Evolutionary conservation across 2,797 vertebrate species (phyloP), one percentile per base, ranked within the genome.

Genomic region (Adrianichthys oophorus): DNA sequence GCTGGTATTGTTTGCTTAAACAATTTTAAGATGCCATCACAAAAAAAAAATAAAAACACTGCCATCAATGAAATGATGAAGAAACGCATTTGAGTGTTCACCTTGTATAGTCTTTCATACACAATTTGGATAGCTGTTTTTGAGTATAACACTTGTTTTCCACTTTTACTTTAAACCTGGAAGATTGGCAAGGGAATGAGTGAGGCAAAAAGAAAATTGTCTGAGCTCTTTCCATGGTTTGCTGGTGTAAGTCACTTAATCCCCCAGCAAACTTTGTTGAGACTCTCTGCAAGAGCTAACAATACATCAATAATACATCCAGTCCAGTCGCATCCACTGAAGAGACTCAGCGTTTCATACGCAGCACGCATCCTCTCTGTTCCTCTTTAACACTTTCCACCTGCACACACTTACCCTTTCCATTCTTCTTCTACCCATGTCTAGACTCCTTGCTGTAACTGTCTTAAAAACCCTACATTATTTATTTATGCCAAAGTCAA

Each of bases 251-350:
- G 78, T 79, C 80, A 73, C 83, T 84, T 89, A 90, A 90, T 90
- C 84, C 85, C 79, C 70, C 63, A 72, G 85, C 83, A 85, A 90
- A 87, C 86, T 79, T 76, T 85, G 86, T 85, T 85, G 87, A 89
- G 85, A 88, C 85, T 88, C 85, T 79, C 75, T 64, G 65, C 73
- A 81, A 83, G 82, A 78, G 84, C 79, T 80, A 90, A 83, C 86
- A 83, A 80, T 82, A 78, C 82, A 88, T 91, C 85, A 88, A 90
- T 90, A 87, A 88, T 89, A 87, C 85, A 90, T 87, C 64, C 69
- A 79, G 82, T 85, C 83, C 85, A 86, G 81, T 85, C 82, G 78
- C 89, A 88, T 71, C 74, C 77, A 76, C 79, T 72, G 65, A 74
- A 74, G 65, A 48, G 55, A 62, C 49, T 52, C 44, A 44, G 62